phyloP scores from a whole-genome alignment of 2,888 invertebrate genomes.

The Athalia cordata region DNA sequence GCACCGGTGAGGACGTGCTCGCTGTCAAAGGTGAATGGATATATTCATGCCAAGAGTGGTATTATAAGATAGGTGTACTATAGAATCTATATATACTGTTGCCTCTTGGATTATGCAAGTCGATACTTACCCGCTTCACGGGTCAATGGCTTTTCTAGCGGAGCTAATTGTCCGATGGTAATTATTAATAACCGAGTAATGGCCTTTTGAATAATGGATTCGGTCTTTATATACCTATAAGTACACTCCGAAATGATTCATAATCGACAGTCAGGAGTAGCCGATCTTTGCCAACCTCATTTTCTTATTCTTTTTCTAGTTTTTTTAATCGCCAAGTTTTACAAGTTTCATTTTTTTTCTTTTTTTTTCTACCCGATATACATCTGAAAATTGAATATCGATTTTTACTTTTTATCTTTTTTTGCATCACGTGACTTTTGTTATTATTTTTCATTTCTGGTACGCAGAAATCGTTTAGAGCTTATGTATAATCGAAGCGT shows the following conservation, averaged over 20 bases:
- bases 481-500: too few species aligned
- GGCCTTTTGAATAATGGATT: conserved; percentile 43
- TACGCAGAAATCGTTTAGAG: not conserved
- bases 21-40: conserved; percentile 40
- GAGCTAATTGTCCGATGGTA: conserved; percentile 34
- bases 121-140: conserved; percentile 7
- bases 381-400: too few species aligned
- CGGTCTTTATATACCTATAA: conserved; percentile 8
- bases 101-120: conserved; percentile 35
- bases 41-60: conserved; percentile 16
- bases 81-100: not conserved
- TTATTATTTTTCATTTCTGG: not conserved
- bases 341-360: not conserved
- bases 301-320: not conserved
- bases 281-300: not conserved
- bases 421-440: too few species aligned
- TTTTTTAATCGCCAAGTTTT: not conserved
- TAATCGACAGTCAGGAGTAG: conserved; percentile 18
- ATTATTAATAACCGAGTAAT: conserved; percentile 41
- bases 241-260: not conserved
- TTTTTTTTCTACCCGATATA: not conserved
- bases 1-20: conserved; percentile 16
- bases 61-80: not conserved
- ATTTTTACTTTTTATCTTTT: too few species aligned
- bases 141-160: conserved; percentile 38